A percentile compares a stretch with the other conserved stretches of the same genome.
phyloP scores from a whole-genome alignment of 1,140 invertebrate species.

The Aphelenchoides besseyi region DNA sequence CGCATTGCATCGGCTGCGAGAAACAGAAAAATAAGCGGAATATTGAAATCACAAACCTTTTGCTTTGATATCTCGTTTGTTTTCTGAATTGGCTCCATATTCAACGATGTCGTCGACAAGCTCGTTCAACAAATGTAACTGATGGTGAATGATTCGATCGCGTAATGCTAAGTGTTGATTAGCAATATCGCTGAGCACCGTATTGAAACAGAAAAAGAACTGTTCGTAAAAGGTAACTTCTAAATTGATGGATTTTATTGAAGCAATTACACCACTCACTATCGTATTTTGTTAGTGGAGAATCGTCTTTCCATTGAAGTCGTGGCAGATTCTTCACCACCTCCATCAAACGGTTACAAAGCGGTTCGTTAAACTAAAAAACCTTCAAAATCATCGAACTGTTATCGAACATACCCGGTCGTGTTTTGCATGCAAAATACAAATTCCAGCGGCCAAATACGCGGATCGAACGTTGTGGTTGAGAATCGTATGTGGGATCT shows the following conservation, averaged over 20 bases:
- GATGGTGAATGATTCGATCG: slow-evolving; percentile 49
- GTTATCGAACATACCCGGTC: slow-evolving; percentile 14
- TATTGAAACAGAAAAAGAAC: slow-evolving; percentile 62
- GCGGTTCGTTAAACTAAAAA: slow-evolving; percentile 47
- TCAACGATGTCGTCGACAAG: slow-evolving; percentile 37
- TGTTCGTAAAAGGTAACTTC: slow-evolving; percentile 61
- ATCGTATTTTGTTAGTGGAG: slow-evolving; percentile 51
- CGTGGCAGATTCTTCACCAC: slow-evolving; percentile 41
- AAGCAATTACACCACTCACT: slow-evolving; percentile 33
- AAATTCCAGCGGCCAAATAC: slow-evolving; percentile 51
- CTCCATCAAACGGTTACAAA: slow-evolving; percentile 41
- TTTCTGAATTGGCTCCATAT: slow-evolving; percentile 20
- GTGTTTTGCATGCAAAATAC: slow-evolving; percentile 50
- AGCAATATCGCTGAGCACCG: slow-evolving; percentile 57
- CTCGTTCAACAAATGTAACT: slow-evolving; percentile 45
- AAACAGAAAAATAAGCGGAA: slow-evolving; percentile 14
- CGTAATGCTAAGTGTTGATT: slow-evolving; percentile 46
- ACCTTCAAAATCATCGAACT: slow-evolving; percentile 13
- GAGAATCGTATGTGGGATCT: slow-evolving; percentile 57
- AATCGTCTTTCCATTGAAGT: slow-evolving; percentile 61
- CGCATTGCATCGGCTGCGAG: slow-evolving; percentile 54
- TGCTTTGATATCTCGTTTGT: slow-evolving; percentile 8
- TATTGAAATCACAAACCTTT: slow-evolving; percentile 12
- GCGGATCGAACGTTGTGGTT: slow-evolving; percentile 60
- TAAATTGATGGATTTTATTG: slow-evolving; percentile 28